Conservation (phyloP, 2,113 vertebrate genomes). For the Trinectes maculatus region DNA sequence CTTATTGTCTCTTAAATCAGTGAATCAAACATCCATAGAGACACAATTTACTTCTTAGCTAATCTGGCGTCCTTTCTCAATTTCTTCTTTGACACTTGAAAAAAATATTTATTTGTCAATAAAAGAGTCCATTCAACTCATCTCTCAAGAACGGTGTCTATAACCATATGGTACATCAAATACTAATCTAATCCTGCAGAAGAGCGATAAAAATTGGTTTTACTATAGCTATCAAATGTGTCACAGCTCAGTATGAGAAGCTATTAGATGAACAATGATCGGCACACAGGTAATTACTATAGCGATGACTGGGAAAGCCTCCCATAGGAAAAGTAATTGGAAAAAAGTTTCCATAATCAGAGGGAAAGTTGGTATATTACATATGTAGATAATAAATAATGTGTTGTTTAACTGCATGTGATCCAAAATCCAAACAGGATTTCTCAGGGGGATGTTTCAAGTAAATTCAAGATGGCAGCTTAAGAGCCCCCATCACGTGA, state of each 20-base stretch:
- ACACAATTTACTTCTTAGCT: not conserved
- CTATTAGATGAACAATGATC: conserved; percentile 50
- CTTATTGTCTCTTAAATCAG: not conserved
- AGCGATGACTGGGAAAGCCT: conserved; percentile 28
- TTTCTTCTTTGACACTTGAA: conserved; percentile 36
- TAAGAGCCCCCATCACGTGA: not conserved
- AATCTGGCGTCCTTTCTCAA: conserved; percentile 2
- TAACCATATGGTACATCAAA: conserved; percentile 53
- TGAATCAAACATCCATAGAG: not conserved
- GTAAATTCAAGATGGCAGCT: conserved; percentile 23
- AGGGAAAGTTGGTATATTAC: conserved; percentile 2
- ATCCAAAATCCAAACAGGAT: not conserved
- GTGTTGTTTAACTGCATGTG: not conserved
- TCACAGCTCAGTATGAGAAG: conserved; percentile 43
- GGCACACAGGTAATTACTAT: conserved; percentile 48
- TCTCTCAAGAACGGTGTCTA: conserved; percentile 17
- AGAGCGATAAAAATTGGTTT: conserved; percentile 46
- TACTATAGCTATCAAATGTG: conserved; percentile 54
- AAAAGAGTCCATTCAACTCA: conserved; percentile 41
- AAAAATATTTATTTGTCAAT: conserved; percentile 54
- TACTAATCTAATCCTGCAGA: conserved; percentile 44
- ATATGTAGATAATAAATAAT: conserved; percentile 12
- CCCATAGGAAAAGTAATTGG: conserved; percentile 48
- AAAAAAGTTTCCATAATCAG: conserved; percentile 50
- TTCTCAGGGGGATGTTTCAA: not conserved